phyloP scores from a whole-genome alignment of 2,113 vertebrate species.

The Thryonomys swinderianus region DNA sequence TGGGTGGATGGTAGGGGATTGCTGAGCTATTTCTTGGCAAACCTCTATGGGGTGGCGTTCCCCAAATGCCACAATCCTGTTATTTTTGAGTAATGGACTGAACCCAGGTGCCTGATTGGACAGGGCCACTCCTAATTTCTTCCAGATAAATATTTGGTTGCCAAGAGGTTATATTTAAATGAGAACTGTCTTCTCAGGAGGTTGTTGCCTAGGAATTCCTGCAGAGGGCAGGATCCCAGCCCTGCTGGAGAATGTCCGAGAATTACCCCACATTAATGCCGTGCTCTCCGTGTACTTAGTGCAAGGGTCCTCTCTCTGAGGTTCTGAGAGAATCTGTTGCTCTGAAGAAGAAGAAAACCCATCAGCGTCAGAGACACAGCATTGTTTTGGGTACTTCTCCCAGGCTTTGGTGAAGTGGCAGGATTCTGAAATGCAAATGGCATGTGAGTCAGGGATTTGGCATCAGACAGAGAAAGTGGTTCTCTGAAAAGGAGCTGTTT shows the following conservation, averaged over 20 bases:
- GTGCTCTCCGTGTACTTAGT: not conserved
- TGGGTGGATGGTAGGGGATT: constrained; percentile 79
- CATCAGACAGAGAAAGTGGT: not conserved
- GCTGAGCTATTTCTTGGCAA: constrained; percentile 82
- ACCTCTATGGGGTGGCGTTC: constrained; percentile 78
- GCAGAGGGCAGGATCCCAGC: constrained; percentile 66
- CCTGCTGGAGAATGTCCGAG: constrained; percentile 26
- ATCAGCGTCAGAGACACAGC: not conserved
- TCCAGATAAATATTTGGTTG: constrained; percentile 82
- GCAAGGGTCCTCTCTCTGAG: not conserved
- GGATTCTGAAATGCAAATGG: constrained; percentile 1
- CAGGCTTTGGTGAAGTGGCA: not conserved
- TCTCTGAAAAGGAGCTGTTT: not conserved
- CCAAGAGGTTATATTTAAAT: constrained; percentile 80
- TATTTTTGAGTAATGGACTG: constrained; percentile 84
- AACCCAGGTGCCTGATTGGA: constrained; percentile 81
- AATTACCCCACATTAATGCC: not conserved
- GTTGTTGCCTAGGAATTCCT: constrained; percentile 68
- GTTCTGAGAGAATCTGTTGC: not conserved
- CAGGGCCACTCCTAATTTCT: constrained; percentile 73
- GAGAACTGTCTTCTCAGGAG: constrained; percentile 62
- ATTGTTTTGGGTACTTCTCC: not conserved
- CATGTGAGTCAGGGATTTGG: not conserved
- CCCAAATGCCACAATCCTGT: constrained; percentile 83
- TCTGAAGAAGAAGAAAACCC: not conserved